These are phyloP conservation scores for Gymnarchus niloticus DNA, from an alignment of 2,113 vertebrate genomes.

Conservation along the genomic window DNA sequence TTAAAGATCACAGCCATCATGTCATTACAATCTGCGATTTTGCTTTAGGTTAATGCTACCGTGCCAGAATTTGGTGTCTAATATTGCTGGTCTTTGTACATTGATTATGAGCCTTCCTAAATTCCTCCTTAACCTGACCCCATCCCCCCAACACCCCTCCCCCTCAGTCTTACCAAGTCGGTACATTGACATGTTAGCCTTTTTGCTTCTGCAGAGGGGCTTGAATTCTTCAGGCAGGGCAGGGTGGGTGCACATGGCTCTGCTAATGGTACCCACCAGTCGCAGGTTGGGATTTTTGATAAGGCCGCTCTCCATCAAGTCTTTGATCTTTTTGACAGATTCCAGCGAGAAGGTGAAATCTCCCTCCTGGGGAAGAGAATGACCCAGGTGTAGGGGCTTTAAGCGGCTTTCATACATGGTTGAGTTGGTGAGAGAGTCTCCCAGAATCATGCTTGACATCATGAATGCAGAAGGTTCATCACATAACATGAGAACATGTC, in stretches of 20 bases:
- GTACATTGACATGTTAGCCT: constrained; percentile 48
- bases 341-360: constrained; percentile 66
- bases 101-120: neutral
- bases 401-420: neutral
- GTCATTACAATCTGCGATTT: neutral
- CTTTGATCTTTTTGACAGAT: constrained; percentile 68
- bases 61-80: neutral
- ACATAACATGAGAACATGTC: no score
- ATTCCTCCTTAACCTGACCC: neutral
- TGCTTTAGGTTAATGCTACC: neutral
- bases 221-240: constrained; percentile 65
- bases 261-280: neutral
- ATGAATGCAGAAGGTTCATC: neutral
- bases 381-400: neutral
- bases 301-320: constrained; percentile 33
- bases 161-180: constrained; percentile 58
- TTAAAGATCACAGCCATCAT: neutral
- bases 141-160: neutral
- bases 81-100: neutral
- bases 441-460: neutral
- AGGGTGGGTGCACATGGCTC: constrained; percentile 49
- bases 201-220: constrained; percentile 56
- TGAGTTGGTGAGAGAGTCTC: neutral
- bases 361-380: constrained; percentile 60
- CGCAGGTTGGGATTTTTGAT: constrained; percentile 30